These are phyloP conservation scores for Oreocharis arfaki DNA, from an alignment of 2,113 vertebrate species.

Conservation along the genomic window DNA sequence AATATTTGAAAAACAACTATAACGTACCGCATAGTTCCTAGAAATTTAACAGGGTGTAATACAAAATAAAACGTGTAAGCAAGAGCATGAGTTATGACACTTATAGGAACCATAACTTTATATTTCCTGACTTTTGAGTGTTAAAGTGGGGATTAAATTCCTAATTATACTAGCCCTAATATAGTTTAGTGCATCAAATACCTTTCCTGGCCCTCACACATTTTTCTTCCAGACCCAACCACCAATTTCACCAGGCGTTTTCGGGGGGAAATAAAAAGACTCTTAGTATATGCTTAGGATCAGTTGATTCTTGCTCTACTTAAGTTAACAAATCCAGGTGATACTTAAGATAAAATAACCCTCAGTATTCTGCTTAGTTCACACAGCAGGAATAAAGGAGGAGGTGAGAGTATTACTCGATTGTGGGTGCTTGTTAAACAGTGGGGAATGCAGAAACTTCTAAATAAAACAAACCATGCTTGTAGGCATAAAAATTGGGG, in stretches of 20 bases:
- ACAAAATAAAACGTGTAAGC: conserved; percentile 37
- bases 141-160: conserved; percentile 25
- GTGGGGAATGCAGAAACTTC: neutral
- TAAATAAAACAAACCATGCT: conserved; percentile 55
- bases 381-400: neutral
- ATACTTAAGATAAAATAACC: neutral
- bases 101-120: conserved; percentile 25
- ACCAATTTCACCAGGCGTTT: neutral
- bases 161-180: neutral
- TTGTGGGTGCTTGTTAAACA: conserved; percentile 28
- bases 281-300: neutral
- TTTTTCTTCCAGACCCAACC: neutral
- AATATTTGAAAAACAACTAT: conserved; percentile 39
- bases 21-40: neutral
- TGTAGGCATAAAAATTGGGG: neutral
- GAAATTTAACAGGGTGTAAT: conserved; percentile 38
- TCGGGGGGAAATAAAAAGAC: neutral
- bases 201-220: neutral
- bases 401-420: neutral
- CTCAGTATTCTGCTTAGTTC: neutral
- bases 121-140: conserved; percentile 30
- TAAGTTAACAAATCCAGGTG: neutral
- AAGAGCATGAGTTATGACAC: neutral
- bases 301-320: neutral
- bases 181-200: neutral